Evolutionary conservation across 2,888 invertebrate species (phyloP).

Genomic region (Corbicula japonica): DNA sequence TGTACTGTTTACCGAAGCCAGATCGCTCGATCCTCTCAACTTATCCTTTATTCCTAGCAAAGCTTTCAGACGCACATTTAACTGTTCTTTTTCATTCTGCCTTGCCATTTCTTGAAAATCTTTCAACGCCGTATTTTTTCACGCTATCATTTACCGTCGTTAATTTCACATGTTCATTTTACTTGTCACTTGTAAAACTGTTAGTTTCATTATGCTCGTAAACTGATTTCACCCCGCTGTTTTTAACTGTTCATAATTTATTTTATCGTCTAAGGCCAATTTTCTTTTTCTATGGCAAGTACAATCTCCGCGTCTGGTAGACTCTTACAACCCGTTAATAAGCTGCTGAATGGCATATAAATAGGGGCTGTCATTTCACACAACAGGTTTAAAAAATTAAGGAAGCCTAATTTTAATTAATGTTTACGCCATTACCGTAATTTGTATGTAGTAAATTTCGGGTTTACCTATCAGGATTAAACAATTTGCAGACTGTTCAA

Average conservation of each 20-base stretch:
- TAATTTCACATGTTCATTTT: conserved; percentile 69
- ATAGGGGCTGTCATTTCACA: conserved; percentile 50
- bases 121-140: conserved; percentile 50
- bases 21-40: too few species aligned
- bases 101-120: conserved; percentile 40
- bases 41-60: too few species aligned
- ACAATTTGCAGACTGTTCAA: conserved; percentile 22
- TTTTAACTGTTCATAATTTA: conserved; percentile 64
- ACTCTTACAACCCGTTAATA: conserved; percentile 16
- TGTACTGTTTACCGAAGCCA: too few species aligned
- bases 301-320: conserved; percentile 20
- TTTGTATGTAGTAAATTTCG: conserved; percentile 61
- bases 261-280: conserved; percentile 64
- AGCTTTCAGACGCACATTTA: too few species aligned
- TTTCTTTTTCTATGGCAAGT: conserved; percentile 45
- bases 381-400: conserved; percentile 56
- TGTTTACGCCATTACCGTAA: conserved; percentile 65
- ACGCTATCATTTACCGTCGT: conserved; percentile 55
- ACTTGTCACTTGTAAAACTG: conserved; percentile 68
- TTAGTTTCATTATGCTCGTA: conserved; percentile 64
- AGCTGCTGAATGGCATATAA: conserved; percentile 24
- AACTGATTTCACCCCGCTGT: conserved; percentile 58
- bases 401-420: conserved; percentile 66
- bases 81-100: too few species aligned
- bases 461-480: conserved; percentile 23